These are phyloP conservation scores for Drosophila emarginata DNA, from an alignment of 2,888 invertebrate species.

Conservation along the genomic window DNA sequence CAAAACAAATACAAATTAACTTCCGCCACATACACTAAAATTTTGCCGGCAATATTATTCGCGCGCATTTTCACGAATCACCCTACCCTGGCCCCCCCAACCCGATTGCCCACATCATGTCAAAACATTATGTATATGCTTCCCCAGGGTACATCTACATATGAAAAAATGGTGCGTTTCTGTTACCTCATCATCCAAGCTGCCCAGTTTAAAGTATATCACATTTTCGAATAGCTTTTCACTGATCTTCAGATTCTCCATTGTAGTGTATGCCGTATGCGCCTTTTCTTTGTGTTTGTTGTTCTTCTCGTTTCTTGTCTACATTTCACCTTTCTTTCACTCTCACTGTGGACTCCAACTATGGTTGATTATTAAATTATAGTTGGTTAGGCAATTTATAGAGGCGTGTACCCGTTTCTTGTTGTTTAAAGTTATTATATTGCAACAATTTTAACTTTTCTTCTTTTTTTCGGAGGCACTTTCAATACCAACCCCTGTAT, in stretches of 20 bases:
- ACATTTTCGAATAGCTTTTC: constrained; percentile 89
- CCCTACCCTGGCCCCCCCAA: constrained; percentile 39
- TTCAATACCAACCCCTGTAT: constrained; percentile 18
- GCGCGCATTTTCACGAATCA: constrained; percentile 59
- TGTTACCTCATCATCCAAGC: constrained; percentile 88
- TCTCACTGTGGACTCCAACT: neutral
- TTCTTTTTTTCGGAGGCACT: constrained; percentile 4
- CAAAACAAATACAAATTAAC: constrained; percentile 24
- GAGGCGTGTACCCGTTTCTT: neutral
- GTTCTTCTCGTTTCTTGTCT: constrained; percentile 4
- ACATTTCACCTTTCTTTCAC: constrained; percentile 8
- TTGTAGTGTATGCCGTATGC: constrained; percentile 47
- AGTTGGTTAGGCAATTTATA: neutral
- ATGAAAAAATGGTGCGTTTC: constrained; percentile 17
- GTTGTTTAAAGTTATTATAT: neutral
- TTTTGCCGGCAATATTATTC: constrained; percentile 64
- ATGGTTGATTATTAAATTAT: neutral
- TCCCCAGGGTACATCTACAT: neutral
- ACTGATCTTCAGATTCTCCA: constrained; percentile 81
- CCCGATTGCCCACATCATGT: neutral
- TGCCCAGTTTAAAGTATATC: constrained; percentile 92
- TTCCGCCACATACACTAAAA: constrained; percentile 16
- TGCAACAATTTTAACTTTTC: neutral
- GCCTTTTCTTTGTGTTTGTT: constrained; percentile 14
- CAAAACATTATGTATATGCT: constrained; percentile 7